A percentile compares a stretch with the other conserved stretches of the same genome.
Conservation (phyloP, 2,888 invertebrate genomes). For the Quadroppia sp. region DNA sequence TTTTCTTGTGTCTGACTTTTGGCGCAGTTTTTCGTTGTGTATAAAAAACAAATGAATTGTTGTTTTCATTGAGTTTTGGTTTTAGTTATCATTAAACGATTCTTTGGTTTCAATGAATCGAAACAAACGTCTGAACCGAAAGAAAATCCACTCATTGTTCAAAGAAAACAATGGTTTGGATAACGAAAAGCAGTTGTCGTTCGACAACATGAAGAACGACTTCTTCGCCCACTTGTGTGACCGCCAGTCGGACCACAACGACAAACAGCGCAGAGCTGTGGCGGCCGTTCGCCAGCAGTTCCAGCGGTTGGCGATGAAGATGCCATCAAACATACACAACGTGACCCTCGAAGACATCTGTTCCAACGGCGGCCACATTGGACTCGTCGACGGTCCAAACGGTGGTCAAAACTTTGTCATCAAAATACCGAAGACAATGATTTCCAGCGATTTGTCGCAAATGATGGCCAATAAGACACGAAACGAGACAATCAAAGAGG, state of each 20-base stretch:
- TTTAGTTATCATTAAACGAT: no score
- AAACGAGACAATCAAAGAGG: not conserved
- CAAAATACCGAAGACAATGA: not conserved
- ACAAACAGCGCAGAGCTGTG: not conserved
- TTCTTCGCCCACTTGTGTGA: not conserved
- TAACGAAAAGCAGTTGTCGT: not conserved
- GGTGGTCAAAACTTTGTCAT: not conserved
- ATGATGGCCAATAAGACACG: not conserved
- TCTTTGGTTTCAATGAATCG: no score
- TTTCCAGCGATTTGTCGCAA: not conserved
- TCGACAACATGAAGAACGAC: slow-evolving; percentile 11
- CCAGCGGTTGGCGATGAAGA: not conserved
- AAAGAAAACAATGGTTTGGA: not conserved
- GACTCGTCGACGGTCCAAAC: not conserved
- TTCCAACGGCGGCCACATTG: not conserved
- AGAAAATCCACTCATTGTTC: not conserved
- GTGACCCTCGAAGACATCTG: not conserved
- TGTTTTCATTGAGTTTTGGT: no score
- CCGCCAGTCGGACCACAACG: not conserved
- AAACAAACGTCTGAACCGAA: not conserved
- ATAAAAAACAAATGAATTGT: no score
- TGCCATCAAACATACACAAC: slow-evolving; percentile 4
- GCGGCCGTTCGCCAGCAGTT: not conserved
- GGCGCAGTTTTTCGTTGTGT: no score
- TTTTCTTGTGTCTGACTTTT: no score